Evolutionary conservation across 2,888 invertebrate genomes (phyloP).

Genomic region (Stenichneumon culpator): DNA sequence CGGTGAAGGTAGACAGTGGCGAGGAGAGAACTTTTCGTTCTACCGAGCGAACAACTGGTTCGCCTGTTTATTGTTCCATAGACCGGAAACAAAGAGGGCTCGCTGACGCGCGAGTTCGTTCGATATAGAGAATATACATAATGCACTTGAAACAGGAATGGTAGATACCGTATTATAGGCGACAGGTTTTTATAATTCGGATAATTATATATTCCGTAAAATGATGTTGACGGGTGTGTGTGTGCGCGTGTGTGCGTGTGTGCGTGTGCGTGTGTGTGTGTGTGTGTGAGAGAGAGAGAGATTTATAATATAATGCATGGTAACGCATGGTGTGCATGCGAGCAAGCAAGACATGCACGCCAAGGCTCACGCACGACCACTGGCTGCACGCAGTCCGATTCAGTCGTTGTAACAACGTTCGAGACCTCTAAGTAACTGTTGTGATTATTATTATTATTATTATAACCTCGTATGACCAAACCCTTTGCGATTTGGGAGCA

Average conservation of each 20-base stretch:
- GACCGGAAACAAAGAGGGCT: constrained; percentile 65
- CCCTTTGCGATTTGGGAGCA: neutral
- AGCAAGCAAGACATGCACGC: constrained; percentile 44
- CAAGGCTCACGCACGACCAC: constrained; percentile 64
- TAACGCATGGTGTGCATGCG: constrained; percentile 34
- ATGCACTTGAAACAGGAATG: constrained; percentile 2
- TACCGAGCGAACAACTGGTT: constrained; percentile 56
- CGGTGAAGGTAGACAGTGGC: neutral
- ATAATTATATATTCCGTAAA: too few relatives aligned
- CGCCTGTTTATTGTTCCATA: constrained; percentile 58
- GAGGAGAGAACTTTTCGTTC: constrained; percentile 33
- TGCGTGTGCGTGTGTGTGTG: too few relatives aligned
- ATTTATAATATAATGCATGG: constrained; percentile 27
- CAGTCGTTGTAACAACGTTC: neutral
- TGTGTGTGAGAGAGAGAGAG: too few relatives aligned
- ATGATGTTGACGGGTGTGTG: too few relatives aligned
- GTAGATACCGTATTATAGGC: neutral
- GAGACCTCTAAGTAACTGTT: neutral
- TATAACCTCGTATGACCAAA: neutral
- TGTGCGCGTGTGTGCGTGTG: too few relatives aligned
- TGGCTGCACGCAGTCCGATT: constrained; percentile 66
- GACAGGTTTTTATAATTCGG: too few relatives aligned
- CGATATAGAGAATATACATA: constrained; percentile 27
- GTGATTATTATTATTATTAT: neutral
- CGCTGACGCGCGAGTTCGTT: constrained; percentile 48